Evolutionary conservation across 2,888 invertebrate genomes (phyloP), one percentile per base, ranked within the genome.

Genomic region (Alloplasta piceator): DNA sequence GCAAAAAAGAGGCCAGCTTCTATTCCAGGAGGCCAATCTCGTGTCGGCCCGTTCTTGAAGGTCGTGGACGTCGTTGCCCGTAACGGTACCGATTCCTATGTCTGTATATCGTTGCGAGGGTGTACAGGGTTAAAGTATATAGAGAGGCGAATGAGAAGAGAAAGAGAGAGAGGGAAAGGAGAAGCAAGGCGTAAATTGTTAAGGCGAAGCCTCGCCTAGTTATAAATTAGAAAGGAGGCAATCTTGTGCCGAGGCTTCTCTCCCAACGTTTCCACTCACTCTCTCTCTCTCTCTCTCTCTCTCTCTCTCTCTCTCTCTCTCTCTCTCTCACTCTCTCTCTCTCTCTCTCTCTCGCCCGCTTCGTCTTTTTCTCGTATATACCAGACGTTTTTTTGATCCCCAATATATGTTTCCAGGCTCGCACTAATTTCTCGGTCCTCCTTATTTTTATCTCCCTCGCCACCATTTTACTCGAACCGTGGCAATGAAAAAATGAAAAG

Each of bases 221-320:
- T 91, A 90, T 91, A 91, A 91, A 91, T 91, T 91, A 91, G 90
- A 85, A 89, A 91, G 86, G 89, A 91, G 88, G 91, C 91, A 91
- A 91, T 91, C 90, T 91, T 90, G 87, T 82, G 76, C 78, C 81
- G 50, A 48, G 83, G 85, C 87, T 87, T 85, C 85, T 82, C 56
- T 64, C 64, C 78, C 78, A 82, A 82, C 75, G 66, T 78, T 81
- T 75, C 83, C 76, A 77, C 73, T n/a, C n/a, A n/a, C n/a, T n/a
- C n/a, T n/a, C n/a, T n/a, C n/a, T 70, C 61, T 43, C 61, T 48
- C 50, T 63, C 64, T 50, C 55, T 73, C 71, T 58, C 60, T 52
- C 71, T 55, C 68, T n/a, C 60, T 43, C 68, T 61, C 76, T 56
- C 48, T 70, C 67, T 61, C 52, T 10, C 41, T 50, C 10, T 61